phyloP scores from a whole-genome alignment of 2,888 invertebrate species.

The Conops quadrifasciatus region DNA sequence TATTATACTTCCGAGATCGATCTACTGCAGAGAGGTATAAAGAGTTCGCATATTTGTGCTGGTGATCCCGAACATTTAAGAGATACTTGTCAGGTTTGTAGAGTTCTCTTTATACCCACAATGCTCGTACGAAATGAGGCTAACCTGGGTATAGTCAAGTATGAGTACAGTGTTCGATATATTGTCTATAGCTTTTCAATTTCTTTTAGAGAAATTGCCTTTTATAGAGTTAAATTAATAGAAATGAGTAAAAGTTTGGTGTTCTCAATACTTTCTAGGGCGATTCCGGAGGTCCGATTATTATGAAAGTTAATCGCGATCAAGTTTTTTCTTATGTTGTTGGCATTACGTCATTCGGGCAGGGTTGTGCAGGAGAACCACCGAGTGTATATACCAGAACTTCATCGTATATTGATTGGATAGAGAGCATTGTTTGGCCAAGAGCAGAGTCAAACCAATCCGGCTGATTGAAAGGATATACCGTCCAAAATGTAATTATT shows the following conservation, averaged over 20 bases:
- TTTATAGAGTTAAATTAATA: too few species aligned
- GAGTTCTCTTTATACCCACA: not conserved
- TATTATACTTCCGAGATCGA: slow-evolving; percentile 37
- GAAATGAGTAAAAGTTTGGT: not conserved
- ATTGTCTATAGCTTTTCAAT: too few species aligned
- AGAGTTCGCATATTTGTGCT: slow-evolving; percentile 45
- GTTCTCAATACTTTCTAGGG: slow-evolving; percentile 32
- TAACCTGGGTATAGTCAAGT: too few species aligned
- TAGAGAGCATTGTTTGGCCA: slow-evolving; percentile 56
- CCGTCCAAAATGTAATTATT: too few species aligned
- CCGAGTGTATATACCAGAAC: slow-evolving; percentile 55
- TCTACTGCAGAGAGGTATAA: slow-evolving; percentile 34
- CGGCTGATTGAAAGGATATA: not conserved
- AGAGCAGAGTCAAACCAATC: not conserved
- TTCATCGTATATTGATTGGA: slow-evolving; percentile 56
- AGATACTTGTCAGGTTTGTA: slow-evolving; percentile 43
- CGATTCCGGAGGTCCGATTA: slow-evolving; percentile 47
- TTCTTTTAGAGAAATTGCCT: too few species aligned
- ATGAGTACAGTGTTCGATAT: too few species aligned
- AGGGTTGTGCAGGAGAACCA: slow-evolving; percentile 54
- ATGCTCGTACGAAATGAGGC: not conserved
- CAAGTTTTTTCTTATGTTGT: slow-evolving; percentile 40
- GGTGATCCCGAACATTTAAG: slow-evolving; percentile 41
- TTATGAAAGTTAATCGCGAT: slow-evolving; percentile 42
- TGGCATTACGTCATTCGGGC: slow-evolving; percentile 49